Base-by-base conservation (phyloP, 2,797 vertebrate genomes). In the Mormyrus proboscirostris region DNA sequence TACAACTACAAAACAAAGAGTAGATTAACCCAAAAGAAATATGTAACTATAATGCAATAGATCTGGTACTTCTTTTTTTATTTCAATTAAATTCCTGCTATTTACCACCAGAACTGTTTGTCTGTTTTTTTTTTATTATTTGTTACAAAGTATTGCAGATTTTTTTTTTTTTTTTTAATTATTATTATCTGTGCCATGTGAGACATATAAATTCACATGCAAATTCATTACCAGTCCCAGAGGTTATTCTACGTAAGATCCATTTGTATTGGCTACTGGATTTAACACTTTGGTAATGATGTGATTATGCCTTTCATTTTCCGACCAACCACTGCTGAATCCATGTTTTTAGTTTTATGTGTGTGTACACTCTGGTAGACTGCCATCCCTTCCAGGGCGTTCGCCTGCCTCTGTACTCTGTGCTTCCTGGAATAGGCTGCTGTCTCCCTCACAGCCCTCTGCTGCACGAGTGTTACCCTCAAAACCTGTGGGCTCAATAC, bases 11-110 rank as follows among this genome's bases (percentile, higher is more conserved):
- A 91, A 88, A 90, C 86, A 93, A 93, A 95, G 94, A 89, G 94
- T 97, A 98, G 96, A 97, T 95, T 96, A 97, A 98, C 96, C 95
- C 95, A 95, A 96, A 94, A 95, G 94, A 96, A 93, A 93, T 97
- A 97, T 97, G 96, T 97, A 95, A 96, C 96, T 97, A 97, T 95
- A 98, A 98, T 96, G 97, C 97, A 98, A 97, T 98, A 99, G 97
- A 97, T 96, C 97, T 98, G 98, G 96, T 98, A 98, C 96, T 96
- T 97, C 97, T 96, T 94, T 96, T 96, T 97, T 96, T 96, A 96
- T 98, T 98, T 97, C 95, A 97, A 99, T 99, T 97, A 99, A 99
- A 99, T 96, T 97, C 96, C 96, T 97, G 96, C 96, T 98, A 97
- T 98, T 98, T 98, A 98, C 96, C 97, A 98, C 97, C 96, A 96